Percentiles rank a stretch among this genome's conserved stretches.
These are phyloP conservation scores for Acanthopleura granulata DNA, from an alignment of 2,888 invertebrate species.

Conservation along the genomic window DNA sequence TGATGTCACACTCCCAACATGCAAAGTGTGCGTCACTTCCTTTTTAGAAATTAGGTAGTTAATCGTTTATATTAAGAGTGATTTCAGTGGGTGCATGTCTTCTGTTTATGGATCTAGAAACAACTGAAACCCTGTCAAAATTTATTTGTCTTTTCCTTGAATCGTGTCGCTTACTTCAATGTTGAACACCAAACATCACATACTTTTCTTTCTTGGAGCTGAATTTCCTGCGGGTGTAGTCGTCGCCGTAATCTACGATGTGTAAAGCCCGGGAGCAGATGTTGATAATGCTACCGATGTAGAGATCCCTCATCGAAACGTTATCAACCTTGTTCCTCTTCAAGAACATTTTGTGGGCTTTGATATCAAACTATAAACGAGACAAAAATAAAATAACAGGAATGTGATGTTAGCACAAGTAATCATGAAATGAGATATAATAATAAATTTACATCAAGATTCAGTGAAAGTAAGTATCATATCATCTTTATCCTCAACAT, in stretches of 20 bases:
- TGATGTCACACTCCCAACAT: too few relatives aligned
- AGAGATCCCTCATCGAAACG: slow-evolving; percentile 65
- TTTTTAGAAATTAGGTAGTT: too few relatives aligned
- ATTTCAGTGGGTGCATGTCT: too few relatives aligned
- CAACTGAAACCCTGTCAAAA: too few relatives aligned
- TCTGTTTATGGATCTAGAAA: too few relatives aligned
- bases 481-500: too few relatives aligned
- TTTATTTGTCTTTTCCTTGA: too few relatives aligned
- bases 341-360: slow-evolving; percentile 68
- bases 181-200: not conserved
- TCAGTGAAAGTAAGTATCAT: too few relatives aligned
- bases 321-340: slow-evolving; percentile 66
- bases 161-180: too few relatives aligned
- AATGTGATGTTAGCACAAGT: not conserved
- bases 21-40: too few relatives aligned
- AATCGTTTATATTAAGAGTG: too few relatives aligned
- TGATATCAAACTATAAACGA: slow-evolving; percentile 70
- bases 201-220: slow-evolving; percentile 67
- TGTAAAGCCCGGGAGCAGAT: slow-evolving; percentile 69
- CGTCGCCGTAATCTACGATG: slow-evolving; percentile 70
- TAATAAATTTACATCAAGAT: too few relatives aligned
- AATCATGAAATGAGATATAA: not conserved
- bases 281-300: slow-evolving; percentile 70
- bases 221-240: slow-evolving; percentile 65
- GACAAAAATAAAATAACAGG: slow-evolving; percentile 13